These are phyloP conservation scores for Xestia rhomboidea DNA, from an alignment of 2,888 invertebrate genomes.

Conservation along the genomic window DNA sequence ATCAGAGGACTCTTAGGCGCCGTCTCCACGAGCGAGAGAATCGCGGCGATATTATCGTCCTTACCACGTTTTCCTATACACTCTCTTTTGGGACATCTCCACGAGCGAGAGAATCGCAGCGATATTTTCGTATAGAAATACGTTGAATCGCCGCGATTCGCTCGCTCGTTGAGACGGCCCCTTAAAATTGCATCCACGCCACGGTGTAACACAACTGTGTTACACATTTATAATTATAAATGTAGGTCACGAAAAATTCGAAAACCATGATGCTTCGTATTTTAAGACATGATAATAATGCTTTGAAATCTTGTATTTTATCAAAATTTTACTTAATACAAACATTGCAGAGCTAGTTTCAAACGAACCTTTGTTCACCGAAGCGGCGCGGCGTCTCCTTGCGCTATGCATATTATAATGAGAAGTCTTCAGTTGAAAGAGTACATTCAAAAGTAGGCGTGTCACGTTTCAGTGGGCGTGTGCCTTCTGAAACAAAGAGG, in stretches of 20 bases:
- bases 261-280: not conserved
- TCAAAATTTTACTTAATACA: not conserved
- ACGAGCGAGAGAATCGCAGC: too few relatives aligned
- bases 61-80: too few relatives aligned
- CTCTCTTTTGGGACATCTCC: too few relatives aligned
- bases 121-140: too few relatives aligned
- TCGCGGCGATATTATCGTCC: too few relatives aligned
- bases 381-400: not conserved
- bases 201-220: not conserved
- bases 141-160: too few relatives aligned
- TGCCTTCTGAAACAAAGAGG: conserved; percentile 33
- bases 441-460: conserved; percentile 29
- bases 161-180: too few relatives aligned
- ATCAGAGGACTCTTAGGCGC: not conserved
- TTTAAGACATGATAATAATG: not conserved
- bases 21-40: too few relatives aligned
- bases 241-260: not conserved
- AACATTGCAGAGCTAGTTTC: not conserved
- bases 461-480: conserved; percentile 26
- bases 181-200: not conserved
- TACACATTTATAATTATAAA: too few relatives aligned
- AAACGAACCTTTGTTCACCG: not conserved
- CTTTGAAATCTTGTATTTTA: not conserved
- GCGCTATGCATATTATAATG: too few relatives aligned
- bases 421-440: conserved; percentile 8